Base-by-base conservation (phyloP, 2,797 vertebrate species). In the Petrocephalus schoutedeni region DNA sequence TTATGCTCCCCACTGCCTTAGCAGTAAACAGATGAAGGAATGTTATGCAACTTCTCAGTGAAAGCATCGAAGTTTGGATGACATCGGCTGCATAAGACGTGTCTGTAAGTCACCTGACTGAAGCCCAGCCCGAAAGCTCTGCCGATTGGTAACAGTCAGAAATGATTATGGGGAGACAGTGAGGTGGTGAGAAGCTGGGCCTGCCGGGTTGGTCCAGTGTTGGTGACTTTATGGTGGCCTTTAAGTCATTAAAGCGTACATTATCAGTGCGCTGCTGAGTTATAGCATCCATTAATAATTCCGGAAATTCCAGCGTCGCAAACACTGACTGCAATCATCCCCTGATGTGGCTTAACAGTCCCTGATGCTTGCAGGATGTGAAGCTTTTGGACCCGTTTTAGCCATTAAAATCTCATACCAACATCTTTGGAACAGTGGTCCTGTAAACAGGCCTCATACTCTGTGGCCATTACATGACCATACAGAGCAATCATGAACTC, bases 271-370 rank as follows among this genome's bases (percentile, higher is more conserved):
- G 4, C 54, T 12, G 3, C 36, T 61, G 85, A 86, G 85, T 59
- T 86, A 41, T 61, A 59, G 28, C 21, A 59, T 61, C 85, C 57
- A 59, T 86, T 61, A 58, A 86, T 86, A 86, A 86, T 23, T 56
- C 83, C 14, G 53, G 83, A 57, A 85, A 85, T 85, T 85, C 83
- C 83, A 32, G 23, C 16, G 14, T 85, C 28, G 32, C 28, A 85
- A 56, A 85, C 83, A 85, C 49, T 85, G 51, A 28, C 51, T 32
- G 12, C 23, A 54, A 56, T 21, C 41, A 45, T 45, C 74, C 41
- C 74, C 74, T 80, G 74, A 80, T 80, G 74, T 49, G 74, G 19
- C 74, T 49, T 49, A 80, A 80, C 41, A 49, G 41, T 21, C 41
- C 7, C 41, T 49, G 74, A 49, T 80, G 74, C 74, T 80, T 21